Evolutionary conservation across 2,888 invertebrate species (phyloP).

Genomic region (Drosophila prostipennis): DNA sequence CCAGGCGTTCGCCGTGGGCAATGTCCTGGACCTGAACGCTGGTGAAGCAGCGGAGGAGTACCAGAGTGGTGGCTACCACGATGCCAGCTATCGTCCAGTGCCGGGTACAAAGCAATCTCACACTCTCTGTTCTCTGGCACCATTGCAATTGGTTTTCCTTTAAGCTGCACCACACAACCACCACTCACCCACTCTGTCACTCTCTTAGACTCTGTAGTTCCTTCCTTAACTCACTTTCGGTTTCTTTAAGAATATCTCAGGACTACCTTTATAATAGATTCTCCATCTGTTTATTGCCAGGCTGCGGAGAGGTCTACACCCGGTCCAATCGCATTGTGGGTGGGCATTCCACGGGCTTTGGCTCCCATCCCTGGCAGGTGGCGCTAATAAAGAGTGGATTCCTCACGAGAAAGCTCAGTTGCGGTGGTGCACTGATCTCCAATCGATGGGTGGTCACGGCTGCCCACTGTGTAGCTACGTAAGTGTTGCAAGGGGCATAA

Average conservation of each 20-base stretch:
- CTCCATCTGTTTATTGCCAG: slow-evolving; percentile 84
- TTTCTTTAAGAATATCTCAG: neutral
- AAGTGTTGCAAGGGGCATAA: slow-evolving; percentile 83
- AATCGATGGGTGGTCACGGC: slow-evolving; percentile 97
- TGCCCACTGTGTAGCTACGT: slow-evolving; percentile 96
- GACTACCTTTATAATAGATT: neutral
- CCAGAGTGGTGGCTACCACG: slow-evolving; percentile 66
- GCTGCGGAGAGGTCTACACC: slow-evolving; percentile 95
- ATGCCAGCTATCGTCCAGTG: slow-evolving; percentile 82
- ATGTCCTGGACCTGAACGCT: slow-evolving; percentile 80
- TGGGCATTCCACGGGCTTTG: slow-evolving; percentile 95
- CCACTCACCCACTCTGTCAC: slow-evolving; percentile 24
- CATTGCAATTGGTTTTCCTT: slow-evolving; percentile 49
- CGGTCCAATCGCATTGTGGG: slow-evolving; percentile 96
- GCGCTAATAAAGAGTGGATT: slow-evolving; percentile 96
- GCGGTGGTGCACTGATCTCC: slow-evolving; percentile 95
- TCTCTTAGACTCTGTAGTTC: slow-evolving; percentile 13
- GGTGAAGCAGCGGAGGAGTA: slow-evolving; percentile 80
- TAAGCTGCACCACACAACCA: slow-evolving; percentile 44
- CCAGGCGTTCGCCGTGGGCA: slow-evolving; percentile 81
- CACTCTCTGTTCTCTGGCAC: slow-evolving; percentile 40
- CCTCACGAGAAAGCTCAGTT: slow-evolving; percentile 94
- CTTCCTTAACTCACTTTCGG: slow-evolving; percentile 11
- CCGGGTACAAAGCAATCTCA: slow-evolving; percentile 79
- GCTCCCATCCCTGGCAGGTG: slow-evolving; percentile 97